Percentiles rank a stretch among this genome's conserved stretches.
These are phyloP conservation scores for Thereva unica DNA, from an alignment of 2,888 invertebrate species.

Conservation along the genomic window DNA sequence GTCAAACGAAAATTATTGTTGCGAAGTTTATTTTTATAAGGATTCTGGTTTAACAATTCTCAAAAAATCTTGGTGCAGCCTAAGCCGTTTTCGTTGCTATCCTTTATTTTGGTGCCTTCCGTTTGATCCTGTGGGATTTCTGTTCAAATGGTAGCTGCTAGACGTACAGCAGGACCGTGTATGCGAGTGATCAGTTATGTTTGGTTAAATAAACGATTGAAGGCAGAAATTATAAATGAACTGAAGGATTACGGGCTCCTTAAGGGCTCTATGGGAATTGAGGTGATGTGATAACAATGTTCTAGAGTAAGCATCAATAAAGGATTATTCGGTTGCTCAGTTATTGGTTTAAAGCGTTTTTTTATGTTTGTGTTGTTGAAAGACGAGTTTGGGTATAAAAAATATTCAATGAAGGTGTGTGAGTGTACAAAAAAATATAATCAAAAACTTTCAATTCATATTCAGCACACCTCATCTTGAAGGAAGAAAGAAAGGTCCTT, in stretches of 20 bases:
- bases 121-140: slow-evolving; percentile 17
- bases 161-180: not conserved
- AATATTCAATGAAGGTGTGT: too few relatives aligned
- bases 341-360: slow-evolving; percentile 2
- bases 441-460: too few relatives aligned
- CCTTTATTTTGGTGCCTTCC: slow-evolving; percentile 2
- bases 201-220: slow-evolving; percentile 10
- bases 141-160: not conserved
- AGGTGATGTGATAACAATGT: slow-evolving; percentile 16
- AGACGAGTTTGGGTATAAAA: not conserved
- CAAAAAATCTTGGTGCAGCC: too few relatives aligned
- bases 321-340: slow-evolving; percentile 34
- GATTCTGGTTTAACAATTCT: not conserved
- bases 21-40: slow-evolving; percentile 28
- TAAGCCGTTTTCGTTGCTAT: not conserved
- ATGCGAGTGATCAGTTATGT: slow-evolving; percentile 20
- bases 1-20: slow-evolving; percentile 27
- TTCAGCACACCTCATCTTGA: not conserved
- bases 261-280: slow-evolving; percentile 6
- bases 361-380: not conserved
- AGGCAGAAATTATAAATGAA: slow-evolving; percentile 18
- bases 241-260: slow-evolving; percentile 30
- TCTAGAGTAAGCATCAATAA: slow-evolving; percentile 3
- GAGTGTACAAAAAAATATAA: too few relatives aligned
- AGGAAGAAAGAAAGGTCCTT: not conserved